Conservation (phyloP, 2,113 vertebrate species). For the Amazona guildingii region DNA sequence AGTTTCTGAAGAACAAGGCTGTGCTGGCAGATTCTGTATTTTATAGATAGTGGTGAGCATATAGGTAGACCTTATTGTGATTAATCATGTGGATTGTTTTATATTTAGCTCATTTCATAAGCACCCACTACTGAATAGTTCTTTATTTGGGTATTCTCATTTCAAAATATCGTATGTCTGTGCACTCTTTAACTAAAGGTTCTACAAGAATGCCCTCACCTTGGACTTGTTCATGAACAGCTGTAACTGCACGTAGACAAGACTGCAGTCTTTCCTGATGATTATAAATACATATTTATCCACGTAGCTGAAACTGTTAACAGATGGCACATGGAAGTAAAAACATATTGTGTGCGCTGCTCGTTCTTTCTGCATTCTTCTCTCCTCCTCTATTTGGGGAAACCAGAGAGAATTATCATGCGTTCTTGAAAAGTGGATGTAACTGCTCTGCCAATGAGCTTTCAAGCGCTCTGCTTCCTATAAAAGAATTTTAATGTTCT, state of each 20-base stretch:
- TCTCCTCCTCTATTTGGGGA: neutral
- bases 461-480: constrained; percentile 18
- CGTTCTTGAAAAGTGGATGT: constrained; percentile 29
- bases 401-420: constrained; percentile 1
- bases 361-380: constrained; percentile 7
- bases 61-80: neutral
- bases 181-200: neutral
- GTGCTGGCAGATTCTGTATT: neutral
- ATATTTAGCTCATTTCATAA: neutral
- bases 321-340: constrained; percentile 52
- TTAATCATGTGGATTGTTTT: neutral
- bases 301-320: constrained; percentile 41
- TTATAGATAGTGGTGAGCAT: neutral
- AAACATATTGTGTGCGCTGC: constrained; percentile 5
- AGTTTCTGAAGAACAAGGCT: neutral
- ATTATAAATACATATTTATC: constrained; percentile 31
- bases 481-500: constrained; percentile 37
- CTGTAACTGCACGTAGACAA: constrained; percentile 20
- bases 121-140: neutral
- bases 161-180: neutral
- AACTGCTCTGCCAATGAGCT: constrained; percentile 35
- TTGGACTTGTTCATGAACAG: neutral
- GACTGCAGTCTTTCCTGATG: neutral
- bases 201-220: neutral
- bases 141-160: neutral